phyloP scores from a whole-genome alignment of 37 sponge, comb jelly and placozoan species.

The Tethya wilhelma region DNA sequence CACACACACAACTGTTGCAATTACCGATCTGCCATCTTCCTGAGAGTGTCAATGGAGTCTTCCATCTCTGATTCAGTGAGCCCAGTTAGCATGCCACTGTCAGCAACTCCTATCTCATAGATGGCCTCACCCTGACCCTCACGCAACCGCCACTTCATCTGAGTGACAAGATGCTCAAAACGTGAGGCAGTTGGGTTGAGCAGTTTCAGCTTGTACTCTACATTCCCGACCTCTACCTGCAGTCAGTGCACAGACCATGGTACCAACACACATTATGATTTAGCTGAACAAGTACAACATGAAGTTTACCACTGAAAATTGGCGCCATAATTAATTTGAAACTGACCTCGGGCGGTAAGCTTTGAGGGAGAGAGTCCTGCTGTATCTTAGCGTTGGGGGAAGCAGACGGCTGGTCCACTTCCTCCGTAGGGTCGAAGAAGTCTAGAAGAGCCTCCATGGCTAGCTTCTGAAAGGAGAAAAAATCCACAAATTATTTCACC shows the following conservation, averaged over 20 bases:
- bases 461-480: no score
- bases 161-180: constrained; percentile 95
- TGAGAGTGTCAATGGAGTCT: constrained; percentile 82
- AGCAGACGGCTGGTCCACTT: constrained; percentile 2
- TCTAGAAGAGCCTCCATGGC: constrained; percentile 70
- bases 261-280: no score
- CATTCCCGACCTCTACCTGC: constrained; percentile 44
- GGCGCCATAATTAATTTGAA: no score
- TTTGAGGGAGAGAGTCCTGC: constrained; percentile 1
- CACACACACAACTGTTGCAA: neutral
- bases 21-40: constrained; percentile 88
- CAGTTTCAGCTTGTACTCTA: constrained; percentile 97
- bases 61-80: constrained; percentile 82
- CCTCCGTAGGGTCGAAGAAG: constrained; percentile 50
- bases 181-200: constrained; percentile 84
- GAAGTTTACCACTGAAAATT: no score
- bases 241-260: no score
- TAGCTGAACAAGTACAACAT: no score
- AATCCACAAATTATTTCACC: no score
- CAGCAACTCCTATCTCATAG: constrained; percentile 97
- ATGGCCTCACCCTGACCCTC: constrained; percentile 99
- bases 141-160: constrained; percentile 98
- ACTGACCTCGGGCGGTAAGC: constrained; percentile 78
- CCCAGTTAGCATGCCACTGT: constrained; percentile 85
- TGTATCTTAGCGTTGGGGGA: neutral